Evolutionary conservation across 2,888 invertebrate genomes (phyloP).

Genomic region (Pristionchus mayeri): DNA sequence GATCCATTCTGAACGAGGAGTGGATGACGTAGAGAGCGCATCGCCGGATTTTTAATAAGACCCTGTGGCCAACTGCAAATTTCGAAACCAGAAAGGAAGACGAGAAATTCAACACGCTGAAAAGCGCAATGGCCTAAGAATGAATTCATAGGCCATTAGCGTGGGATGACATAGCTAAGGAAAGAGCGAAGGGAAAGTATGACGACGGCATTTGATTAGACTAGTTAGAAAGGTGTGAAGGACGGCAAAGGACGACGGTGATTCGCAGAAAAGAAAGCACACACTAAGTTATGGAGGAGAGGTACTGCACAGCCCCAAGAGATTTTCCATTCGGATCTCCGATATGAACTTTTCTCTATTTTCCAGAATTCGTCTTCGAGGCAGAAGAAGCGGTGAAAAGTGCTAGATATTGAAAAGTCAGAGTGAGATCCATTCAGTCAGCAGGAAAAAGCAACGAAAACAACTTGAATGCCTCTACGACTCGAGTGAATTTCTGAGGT

Average conservation of each 20-base stretch:
- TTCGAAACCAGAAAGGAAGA: neutral
- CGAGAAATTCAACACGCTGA: no score
- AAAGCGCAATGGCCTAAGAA: no score
- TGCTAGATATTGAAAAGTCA: neutral
- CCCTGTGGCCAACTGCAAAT: neutral
- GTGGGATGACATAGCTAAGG: no score
- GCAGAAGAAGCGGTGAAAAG: slow-evolving; percentile 3
- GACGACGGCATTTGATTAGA: slow-evolving; percentile 10
- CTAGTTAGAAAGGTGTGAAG: neutral
- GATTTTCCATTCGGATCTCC: neutral
- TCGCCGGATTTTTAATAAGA: neutral
- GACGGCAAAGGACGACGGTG: neutral
- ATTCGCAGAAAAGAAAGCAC: neutral
- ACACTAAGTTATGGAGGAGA: neutral
- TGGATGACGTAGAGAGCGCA: neutral
- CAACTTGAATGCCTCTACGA: neutral
- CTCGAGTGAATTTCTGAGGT: slow-evolving; percentile 7
- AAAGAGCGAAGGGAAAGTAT: neutral
- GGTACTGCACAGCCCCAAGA: neutral
- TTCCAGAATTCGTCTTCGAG: neutral
- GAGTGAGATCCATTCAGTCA: neutral
- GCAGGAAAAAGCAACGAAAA: slow-evolving; percentile 7
- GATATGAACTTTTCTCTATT: neutral
- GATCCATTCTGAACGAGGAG: no score
- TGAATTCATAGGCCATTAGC: neutral